Percentiles rank a stretch among this genome's conserved stretches.
Evolutionary conservation across 2,888 invertebrate genomes (phyloP).

Genomic region (Caenorhabditis auriculariae): DNA sequence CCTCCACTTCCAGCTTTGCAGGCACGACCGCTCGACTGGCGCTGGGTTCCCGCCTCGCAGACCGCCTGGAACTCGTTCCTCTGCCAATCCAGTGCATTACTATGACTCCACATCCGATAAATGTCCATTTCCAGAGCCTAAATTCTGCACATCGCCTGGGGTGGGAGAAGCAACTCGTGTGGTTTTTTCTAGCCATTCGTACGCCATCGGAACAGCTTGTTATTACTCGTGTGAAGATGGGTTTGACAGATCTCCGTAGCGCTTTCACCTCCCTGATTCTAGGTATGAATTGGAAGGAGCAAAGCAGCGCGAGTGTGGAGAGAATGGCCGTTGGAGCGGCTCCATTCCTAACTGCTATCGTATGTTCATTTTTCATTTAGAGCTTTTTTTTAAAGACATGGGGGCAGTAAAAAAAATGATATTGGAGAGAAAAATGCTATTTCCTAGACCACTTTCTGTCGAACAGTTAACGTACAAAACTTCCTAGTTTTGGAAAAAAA

Average conservation of each 20-base stretch:
- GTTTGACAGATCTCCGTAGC: conserved; percentile 7
- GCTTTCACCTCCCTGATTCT: background rate
- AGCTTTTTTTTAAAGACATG: too few relatives aligned
- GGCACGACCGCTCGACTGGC: conserved; percentile 46
- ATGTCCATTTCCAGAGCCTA: conserved; percentile 35
- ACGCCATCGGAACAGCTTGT: conserved; percentile 53
- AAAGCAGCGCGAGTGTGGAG: conserved; percentile 33
- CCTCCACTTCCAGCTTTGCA: too few relatives aligned
- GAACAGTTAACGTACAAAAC: too few relatives aligned
- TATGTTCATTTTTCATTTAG: conserved; percentile 18
- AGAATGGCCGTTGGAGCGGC: conserved; percentile 49
- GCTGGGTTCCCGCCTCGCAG: conserved; percentile 51
- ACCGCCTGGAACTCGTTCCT: conserved; percentile 52
- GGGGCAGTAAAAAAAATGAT: too few relatives aligned
- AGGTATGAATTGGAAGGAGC: conserved; percentile 21
- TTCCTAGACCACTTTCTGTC: conserved; percentile 24
- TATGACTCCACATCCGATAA: background rate
- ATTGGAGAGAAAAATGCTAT: conserved; percentile 26
- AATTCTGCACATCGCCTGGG: conserved; percentile 55
- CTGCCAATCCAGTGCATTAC: conserved; percentile 42
- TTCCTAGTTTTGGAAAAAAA: too few relatives aligned
- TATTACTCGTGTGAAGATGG: conserved; percentile 56
- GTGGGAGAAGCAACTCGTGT: conserved; percentile 50
- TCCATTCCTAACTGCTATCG: conserved; percentile 46
- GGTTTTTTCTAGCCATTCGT: conserved; percentile 51